Base-by-base conservation (phyloP, 1,140 invertebrate species). In the Diuraphis noxia region DNA sequence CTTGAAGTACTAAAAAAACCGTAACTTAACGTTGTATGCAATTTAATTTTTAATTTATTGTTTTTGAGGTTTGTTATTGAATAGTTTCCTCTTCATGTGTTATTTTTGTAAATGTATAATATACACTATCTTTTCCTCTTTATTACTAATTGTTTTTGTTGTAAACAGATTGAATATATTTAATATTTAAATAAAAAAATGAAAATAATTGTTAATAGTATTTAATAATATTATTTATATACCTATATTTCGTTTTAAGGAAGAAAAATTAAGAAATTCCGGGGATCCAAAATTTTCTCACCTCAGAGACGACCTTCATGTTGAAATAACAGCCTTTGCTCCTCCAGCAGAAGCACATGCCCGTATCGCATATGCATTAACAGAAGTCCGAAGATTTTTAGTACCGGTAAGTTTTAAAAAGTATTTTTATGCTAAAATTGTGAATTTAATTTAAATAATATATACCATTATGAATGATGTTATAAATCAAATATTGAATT, bases 281-380 rank as follows among this genome's bases (percentile, higher is more conserved):
- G 96, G 96, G 30, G 98, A 98, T 93, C 96, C 97, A 9, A 98
- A 98, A 94, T 98, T 98, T 94, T 95, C 97, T 25, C 98, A 99
- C 94, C 95, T 98, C 34, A 96, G 96, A 92, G 97, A 98, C 93
- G 97, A 98, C 93, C 95, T 99, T 13, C 98, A 98, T 94, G 97
- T 98, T 1, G 96, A 98, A 94, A 97, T 98, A 92, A 97, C 97
- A 89, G 97, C 97, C 7, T 96, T 95, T 93, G 97, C 97, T 25
- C 96, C 97, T 6, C 97, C 97, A 0, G 96, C 97, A 38, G 97
- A 98, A 94, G 97, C 97, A 19, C 97, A 98, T 93, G 96, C 96
- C n/a, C 95, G 97, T 92, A 97, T 98, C 72, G 96, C 97, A 30
- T 97, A 97, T 93, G 97, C 97, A 17, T 94, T 98, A 63, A 96